phyloP scores from a whole-genome alignment of 2,797 vertebrate genomes.

The Calcarius lapponicus region DNA sequence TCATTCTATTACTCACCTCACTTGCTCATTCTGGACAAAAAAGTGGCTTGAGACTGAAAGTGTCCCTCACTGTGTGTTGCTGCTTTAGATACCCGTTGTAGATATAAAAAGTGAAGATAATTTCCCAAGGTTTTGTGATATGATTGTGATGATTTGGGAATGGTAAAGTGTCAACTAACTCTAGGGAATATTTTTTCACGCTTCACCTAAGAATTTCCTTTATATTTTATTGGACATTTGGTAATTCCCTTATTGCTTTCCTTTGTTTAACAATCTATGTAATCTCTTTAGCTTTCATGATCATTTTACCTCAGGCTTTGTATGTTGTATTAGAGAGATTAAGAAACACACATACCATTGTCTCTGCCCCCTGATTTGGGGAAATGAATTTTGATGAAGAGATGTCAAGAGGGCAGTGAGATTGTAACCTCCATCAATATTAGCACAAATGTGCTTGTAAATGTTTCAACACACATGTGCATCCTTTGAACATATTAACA shows the following conservation, averaged over 20 bases:
- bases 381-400: neutral
- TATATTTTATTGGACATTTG: neutral
- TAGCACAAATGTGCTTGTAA: neutral
- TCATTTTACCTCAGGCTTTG: neutral
- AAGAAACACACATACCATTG: neutral
- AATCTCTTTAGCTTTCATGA: neutral
- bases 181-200: neutral
- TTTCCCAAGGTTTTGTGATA: neutral
- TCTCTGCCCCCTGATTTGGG: neutral
- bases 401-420: neutral
- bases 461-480: neutral
- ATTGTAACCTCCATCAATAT: neutral
- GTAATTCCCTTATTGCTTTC: neutral
- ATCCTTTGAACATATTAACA: neutral
- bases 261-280: neutral
- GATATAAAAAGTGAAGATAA: neutral
- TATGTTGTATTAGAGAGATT: neutral
- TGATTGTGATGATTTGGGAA: neutral
- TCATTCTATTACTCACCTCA: neutral
- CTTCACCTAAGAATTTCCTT: neutral
- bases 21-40: neutral
- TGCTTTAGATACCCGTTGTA: neutral
- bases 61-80: neutral
- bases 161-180: neutral
- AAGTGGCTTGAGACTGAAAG: neutral